These are phyloP conservation scores for Poecilobothrus nobilitatus DNA, from an alignment of 2,888 invertebrate genomes.

Conservation along the genomic window DNA sequence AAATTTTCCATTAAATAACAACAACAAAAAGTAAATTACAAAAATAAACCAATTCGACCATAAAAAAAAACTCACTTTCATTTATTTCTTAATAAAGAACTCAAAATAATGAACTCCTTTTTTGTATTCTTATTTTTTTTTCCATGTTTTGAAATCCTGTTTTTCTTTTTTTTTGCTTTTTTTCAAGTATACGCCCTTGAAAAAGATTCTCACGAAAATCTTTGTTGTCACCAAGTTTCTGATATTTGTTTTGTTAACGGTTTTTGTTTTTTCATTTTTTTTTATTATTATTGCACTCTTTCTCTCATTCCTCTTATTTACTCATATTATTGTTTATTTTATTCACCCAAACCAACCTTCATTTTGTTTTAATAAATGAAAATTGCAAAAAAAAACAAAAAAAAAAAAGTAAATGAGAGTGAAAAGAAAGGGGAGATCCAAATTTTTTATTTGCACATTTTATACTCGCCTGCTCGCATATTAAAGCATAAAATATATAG, in stretches of 20 bases:
- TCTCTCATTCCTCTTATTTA: too few relatives aligned
- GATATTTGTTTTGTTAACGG: not conserved
- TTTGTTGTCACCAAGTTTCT: not conserved
- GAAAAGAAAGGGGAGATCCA: not conserved
- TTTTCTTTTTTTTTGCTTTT: not conserved
- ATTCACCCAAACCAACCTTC: not conserved
- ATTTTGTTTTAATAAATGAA: not conserved
- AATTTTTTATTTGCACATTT: not conserved
- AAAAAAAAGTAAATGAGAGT: too few relatives aligned
- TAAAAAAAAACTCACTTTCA: not conserved
- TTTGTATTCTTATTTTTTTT: too few relatives aligned
- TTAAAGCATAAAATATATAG: not conserved
- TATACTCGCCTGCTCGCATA: not conserved
- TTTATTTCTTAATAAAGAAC: constrained; percentile 1
- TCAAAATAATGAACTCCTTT: not conserved
- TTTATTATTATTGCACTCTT: too few relatives aligned
- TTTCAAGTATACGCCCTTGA: not conserved
- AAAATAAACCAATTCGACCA: not conserved
- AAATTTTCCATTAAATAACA: not conserved
- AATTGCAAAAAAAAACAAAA: not conserved
- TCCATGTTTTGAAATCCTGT: too few relatives aligned
- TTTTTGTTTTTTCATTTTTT: not conserved
- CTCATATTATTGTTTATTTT: too few relatives aligned
- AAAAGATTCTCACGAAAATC: not conserved
- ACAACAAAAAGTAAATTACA: not conserved